Conservation (phyloP, 2,888 invertebrate genomes). For the Acholoe squamosa region DNA sequence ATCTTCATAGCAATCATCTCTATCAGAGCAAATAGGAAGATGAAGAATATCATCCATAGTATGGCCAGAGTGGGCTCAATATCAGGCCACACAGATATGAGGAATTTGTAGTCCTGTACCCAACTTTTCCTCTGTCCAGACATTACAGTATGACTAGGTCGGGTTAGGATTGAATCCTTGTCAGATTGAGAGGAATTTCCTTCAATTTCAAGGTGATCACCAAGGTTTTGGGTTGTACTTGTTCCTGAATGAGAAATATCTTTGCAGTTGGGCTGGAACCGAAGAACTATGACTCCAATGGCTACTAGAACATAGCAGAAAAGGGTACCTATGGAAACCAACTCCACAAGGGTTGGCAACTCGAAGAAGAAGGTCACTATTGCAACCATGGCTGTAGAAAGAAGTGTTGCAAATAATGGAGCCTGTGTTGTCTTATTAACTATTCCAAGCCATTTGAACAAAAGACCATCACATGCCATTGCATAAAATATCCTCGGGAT, state of each 20-base stretch:
- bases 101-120: background rate
- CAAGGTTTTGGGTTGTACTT: background rate
- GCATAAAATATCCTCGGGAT: conserved; percentile 33
- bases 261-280: background rate
- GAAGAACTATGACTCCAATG: background rate
- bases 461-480: conserved; percentile 24
- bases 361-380: conserved; percentile 44
- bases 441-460: background rate
- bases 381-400: background rate
- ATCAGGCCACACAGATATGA: background rate
- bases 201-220: too few relatives aligned
- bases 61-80: background rate
- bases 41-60: too few relatives aligned
- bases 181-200: too few relatives aligned
- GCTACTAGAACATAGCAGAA: conserved; percentile 19
- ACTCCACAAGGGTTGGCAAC: background rate
- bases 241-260: too few relatives aligned
- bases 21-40: background rate
- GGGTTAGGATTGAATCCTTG: too few relatives aligned
- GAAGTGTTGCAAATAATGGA: background rate
- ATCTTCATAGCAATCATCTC: too few relatives aligned
- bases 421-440: background rate
- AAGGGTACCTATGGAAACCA: conserved; percentile 18
- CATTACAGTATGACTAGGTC: too few relatives aligned
- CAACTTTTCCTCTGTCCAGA: background rate